These are phyloP conservation scores for Achatina immaculata DNA, from an alignment of 1,140 invertebrate species.

Conservation along the genomic window DNA sequence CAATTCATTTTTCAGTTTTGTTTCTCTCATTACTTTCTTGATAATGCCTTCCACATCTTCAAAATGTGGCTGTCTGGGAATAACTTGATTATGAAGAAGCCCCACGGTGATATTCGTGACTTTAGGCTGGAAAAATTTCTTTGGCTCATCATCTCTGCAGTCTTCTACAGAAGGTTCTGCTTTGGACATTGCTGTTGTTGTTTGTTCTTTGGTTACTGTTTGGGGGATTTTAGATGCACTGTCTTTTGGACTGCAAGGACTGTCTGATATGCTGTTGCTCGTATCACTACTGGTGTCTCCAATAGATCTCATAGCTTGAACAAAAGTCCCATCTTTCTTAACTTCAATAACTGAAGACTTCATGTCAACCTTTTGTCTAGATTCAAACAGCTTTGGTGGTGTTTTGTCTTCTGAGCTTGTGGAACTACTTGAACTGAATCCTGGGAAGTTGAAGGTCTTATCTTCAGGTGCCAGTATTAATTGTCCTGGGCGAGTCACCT, in stretches of 20 bases:
- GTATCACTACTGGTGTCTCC: not conserved
- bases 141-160: not conserved
- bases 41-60: conserved; percentile 12
- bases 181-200: conserved; percentile 7
- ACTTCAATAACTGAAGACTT: conserved; percentile 44
- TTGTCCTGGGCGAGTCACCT: conserved; percentile 50
- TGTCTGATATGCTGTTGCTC: not conserved
- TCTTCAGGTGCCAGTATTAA: conserved; percentile 57
- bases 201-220: conserved; percentile 45
- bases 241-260: not conserved
- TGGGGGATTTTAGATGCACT: conserved; percentile 46
- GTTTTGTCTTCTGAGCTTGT: conserved; percentile 41
- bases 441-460: conserved; percentile 54
- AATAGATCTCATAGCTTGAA: not conserved
- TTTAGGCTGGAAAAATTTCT: too few species aligned
- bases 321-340: conserved; percentile 19
- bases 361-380: conserved; percentile 32
- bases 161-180: not conserved
- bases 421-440: conserved; percentile 54
- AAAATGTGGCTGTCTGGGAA: not conserved
- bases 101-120: conserved; percentile 22
- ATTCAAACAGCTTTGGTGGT: conserved; percentile 38
- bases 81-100: not conserved
- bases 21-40: conserved; percentile 22
- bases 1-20: too few species aligned